phyloP scores from a whole-genome alignment of 2,113 vertebrate species.

The Pedionomus torquatus region DNA sequence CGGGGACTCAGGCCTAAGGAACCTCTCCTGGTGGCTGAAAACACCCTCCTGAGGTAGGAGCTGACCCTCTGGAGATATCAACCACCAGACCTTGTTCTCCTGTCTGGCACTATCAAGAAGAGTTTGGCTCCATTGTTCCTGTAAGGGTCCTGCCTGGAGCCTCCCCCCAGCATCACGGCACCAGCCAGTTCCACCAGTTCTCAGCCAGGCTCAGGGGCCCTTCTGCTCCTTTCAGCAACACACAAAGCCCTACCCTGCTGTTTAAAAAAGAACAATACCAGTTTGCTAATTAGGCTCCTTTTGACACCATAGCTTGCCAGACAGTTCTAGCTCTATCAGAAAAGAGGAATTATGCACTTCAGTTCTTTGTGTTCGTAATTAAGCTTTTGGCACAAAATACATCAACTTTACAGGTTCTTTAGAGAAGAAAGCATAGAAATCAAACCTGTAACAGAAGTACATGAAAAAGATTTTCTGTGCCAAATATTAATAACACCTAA shows the following conservation, averaged over 20 bases:
- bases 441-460: background rate
- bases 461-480: background rate
- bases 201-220: fast-evolving
- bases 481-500: background rate
- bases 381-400: background rate
- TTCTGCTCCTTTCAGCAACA: background rate
- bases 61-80: background rate
- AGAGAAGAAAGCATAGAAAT: background rate
- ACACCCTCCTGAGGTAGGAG: background rate
- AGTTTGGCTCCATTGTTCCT: background rate
- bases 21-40: background rate
- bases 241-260: background rate
- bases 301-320: background rate
- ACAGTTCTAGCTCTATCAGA: background rate
- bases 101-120: background rate
- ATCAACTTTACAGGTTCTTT: background rate
- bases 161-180: background rate
- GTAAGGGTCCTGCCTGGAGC: background rate
- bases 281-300: background rate
- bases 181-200: background rate
- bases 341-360: background rate
- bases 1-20: background rate
- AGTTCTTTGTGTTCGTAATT: background rate
- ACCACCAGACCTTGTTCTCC: background rate
- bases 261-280: background rate